Conservation (phyloP, 64 coral and sea anemone genomes). For the Porites lutea region DNA sequence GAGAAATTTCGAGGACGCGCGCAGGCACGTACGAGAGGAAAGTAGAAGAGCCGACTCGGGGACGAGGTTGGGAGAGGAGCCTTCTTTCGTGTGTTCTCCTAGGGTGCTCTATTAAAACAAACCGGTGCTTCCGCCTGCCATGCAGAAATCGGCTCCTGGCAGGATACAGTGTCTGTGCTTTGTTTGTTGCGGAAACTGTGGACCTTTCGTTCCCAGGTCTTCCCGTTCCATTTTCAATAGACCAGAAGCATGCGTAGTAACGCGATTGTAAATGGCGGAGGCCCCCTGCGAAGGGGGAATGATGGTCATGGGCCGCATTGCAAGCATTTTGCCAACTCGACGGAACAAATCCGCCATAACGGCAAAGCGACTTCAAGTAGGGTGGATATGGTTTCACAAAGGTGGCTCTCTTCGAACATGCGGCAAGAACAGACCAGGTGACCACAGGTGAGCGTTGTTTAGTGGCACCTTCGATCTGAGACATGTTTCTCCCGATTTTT, state of each 20-base stretch:
- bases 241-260: constrained; percentile 4
- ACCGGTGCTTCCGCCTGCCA: too few relatives aligned
- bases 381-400: constrained; percentile 92
- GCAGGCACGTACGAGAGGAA: too few relatives aligned
- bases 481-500: constrained; percentile 61
- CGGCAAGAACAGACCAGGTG: constrained; percentile 70
- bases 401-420: constrained; percentile 45
- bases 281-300: constrained; percentile 98
- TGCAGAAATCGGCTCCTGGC: too few relatives aligned
- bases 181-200: neutral
- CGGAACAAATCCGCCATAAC: constrained; percentile 98
- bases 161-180: too few relatives aligned
- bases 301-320: constrained; percentile 99
- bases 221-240: neutral
- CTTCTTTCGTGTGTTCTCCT: too few relatives aligned
- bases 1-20: too few relatives aligned
- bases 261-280: constrained; percentile 81
- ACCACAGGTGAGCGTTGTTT: constrained; percentile 74
- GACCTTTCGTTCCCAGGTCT: neutral
- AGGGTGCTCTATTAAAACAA: too few relatives aligned
- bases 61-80: too few relatives aligned
- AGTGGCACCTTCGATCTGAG: constrained; percentile 62
- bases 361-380: constrained; percentile 73
- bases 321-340: constrained; percentile 99
- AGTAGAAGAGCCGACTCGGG: too few relatives aligned